Percentiles rank a stretch among this genome's conserved stretches.
Evolutionary conservation across 1,140 invertebrate species (phyloP).

Genomic region (Saccostrea cuccullata): DNA sequence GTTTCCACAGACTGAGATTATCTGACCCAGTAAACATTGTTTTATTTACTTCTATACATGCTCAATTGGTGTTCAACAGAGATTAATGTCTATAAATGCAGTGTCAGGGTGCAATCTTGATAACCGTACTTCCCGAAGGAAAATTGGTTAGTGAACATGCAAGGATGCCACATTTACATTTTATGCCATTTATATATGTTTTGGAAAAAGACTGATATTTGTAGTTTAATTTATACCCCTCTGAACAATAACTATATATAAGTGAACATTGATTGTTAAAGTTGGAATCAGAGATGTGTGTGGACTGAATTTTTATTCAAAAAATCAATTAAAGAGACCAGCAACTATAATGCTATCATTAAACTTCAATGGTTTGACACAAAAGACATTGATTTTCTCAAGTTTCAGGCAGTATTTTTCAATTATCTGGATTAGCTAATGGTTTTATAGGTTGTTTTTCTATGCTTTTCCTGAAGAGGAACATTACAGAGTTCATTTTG

Average conservation of each 20-base stretch:
- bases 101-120: neutral
- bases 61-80: neutral
- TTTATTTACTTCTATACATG: conserved; percentile 1
- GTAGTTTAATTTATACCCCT: neutral
- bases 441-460: neutral
- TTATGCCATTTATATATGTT: conserved; percentile 1
- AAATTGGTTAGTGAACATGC: neutral
- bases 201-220: neutral
- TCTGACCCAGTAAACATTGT: conserved; percentile 8
- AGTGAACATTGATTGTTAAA: neutral
- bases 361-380: conserved; percentile 11
- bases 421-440: neutral
- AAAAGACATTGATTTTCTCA: conserved; percentile 24
- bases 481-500: neutral
- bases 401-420: neutral
- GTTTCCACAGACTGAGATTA: neutral
- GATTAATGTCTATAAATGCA: neutral
- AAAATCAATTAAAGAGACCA: conserved; percentile 32
- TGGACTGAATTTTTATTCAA: neutral
- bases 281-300: neutral
- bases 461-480: neutral
- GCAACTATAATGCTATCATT: neutral
- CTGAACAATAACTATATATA: neutral
- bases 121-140: neutral
- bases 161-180: neutral